These are phyloP conservation scores for Zosterops japonicus DNA, from an alignment of 2,113 vertebrate species.

Conservation along the genomic window DNA sequence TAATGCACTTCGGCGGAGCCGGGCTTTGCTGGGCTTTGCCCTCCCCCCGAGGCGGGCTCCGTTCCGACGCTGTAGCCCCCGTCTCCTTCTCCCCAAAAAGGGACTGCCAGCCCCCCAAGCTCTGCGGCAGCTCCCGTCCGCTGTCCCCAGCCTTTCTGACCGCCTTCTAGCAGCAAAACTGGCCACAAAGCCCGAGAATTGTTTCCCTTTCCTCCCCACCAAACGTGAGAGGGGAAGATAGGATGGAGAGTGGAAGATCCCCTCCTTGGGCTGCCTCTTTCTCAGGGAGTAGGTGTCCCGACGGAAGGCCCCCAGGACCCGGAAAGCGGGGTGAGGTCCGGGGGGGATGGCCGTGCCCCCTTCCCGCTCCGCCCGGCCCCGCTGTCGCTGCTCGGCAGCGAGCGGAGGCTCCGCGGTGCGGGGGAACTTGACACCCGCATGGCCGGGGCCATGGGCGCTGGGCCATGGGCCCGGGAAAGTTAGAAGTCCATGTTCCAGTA, in stretches of 20 bases:
- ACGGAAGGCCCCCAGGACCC: neutral
- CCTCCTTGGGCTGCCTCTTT: neutral
- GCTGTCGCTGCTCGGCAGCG: neutral
- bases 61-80: rapidly evolving
- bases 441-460: conserved; percentile 68
- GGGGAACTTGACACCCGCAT: conserved; percentile 56
- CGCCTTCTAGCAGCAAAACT: neutral
- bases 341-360: neutral
- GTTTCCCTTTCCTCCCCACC: neutral
- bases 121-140: rapidly evolving
- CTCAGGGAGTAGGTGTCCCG: neutral
- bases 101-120: neutral
- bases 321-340: neutral
- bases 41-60: neutral
- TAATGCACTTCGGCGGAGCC: conserved; percentile 25
- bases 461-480: conserved; percentile 77
- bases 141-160: neutral
- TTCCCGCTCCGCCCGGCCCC: neutral
- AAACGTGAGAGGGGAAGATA: neutral
- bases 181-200: neutral
- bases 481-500: conserved; percentile 86
- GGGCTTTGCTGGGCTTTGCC: neutral
- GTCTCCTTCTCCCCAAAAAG: neutral
- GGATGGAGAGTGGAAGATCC: neutral
- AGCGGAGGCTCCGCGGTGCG: neutral